Evolutionary conservation across 2,888 invertebrate species (phyloP), one percentile per base, ranked within the genome.

Genomic region (Mycogona germanica): DNA sequence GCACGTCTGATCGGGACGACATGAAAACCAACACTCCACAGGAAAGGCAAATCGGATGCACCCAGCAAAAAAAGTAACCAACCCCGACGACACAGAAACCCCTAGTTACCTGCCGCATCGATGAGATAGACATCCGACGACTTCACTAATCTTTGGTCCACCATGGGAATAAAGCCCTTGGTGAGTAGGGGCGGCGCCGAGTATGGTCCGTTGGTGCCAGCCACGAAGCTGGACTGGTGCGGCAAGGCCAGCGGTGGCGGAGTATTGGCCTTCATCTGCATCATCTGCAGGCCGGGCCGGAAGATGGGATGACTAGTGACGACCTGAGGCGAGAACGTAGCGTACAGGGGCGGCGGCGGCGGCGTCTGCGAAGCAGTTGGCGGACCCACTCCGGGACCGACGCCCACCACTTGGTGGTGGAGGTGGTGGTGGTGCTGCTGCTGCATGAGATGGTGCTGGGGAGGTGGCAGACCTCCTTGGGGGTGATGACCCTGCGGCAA

Each of bases 121-220:
- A 53, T 29, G 17, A 58, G 25, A 38, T 58, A 58, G n/a, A 58
- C 29, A 23, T 58, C 58, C 17, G 52, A 35, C 14, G 45, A 29
- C 44, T 58, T 58, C 28, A 51, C 30, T 25, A 58, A 58, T 47
- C 58, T 47, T 26, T 58, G 58, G 42, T 58, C 58, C n/a, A 52
- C 35, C 44, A 51, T 38, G 3, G 55, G 58, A 19, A 58, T 28
- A 37, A 53, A 58, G 42, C 58, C 53, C 51, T 58, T 58, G 7
- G 55, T 38, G 28, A 55, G 50, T 28, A 52, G 21, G 14, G 57
- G 57, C 19, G 51, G 42, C 14, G 57, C 14, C n/a, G 37, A 17
- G 3, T 23, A 40, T 25, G 37, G 50, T 40, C 50, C 50, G 32
- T 29, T 54, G 45, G 50, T 46, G 50, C 41, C 19, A 49, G 49